Evolutionary conservation across 1,140 invertebrate genomes (phyloP).

Genomic region (Meteorus sp.): DNA sequence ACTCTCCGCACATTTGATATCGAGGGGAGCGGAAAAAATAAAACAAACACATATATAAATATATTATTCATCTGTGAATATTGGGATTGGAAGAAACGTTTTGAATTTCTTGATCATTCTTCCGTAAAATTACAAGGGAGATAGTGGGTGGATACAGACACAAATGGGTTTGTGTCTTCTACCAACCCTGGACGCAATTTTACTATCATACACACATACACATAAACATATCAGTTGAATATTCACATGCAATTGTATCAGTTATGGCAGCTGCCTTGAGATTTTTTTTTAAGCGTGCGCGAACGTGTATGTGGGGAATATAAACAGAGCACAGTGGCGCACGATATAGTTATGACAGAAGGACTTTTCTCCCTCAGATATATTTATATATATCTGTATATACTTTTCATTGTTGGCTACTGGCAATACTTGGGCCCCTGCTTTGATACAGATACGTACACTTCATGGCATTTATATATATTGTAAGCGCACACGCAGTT

Average conservation of each 20-base stretch:
- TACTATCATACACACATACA: neutral
- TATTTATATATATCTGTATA: slow-evolving; percentile 22
- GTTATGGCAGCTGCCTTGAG: slow-evolving; percentile 42
- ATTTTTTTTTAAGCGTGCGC: slow-evolving; percentile 22
- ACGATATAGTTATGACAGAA: no score
- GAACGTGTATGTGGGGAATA: slow-evolving; percentile 3
- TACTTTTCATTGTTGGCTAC: slow-evolving; percentile 49
- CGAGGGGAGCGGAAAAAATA: no score
- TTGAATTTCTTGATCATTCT: slow-evolving; percentile 20
- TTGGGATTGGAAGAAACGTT: neutral
- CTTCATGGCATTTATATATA: slow-evolving; percentile 34
- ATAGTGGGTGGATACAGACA: slow-evolving; percentile 12
- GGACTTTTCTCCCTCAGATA: no score
- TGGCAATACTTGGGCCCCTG: slow-evolving; percentile 31
- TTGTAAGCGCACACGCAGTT: slow-evolving; percentile 19
- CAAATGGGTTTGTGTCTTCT: no score
- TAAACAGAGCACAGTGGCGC: neutral
- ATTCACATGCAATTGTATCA: slow-evolving; percentile 43
- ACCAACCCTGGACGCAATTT: slow-evolving; percentile 11
- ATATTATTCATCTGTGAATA: neutral
- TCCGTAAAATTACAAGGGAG: slow-evolving; percentile 21
- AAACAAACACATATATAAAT: neutral
- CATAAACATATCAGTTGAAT: neutral
- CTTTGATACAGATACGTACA: slow-evolving; percentile 44
- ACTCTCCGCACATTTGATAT: no score